These are phyloP conservation scores for Callosobruchus maculatus DNA, from an alignment of 2,888 invertebrate species.

Conservation along the genomic window DNA sequence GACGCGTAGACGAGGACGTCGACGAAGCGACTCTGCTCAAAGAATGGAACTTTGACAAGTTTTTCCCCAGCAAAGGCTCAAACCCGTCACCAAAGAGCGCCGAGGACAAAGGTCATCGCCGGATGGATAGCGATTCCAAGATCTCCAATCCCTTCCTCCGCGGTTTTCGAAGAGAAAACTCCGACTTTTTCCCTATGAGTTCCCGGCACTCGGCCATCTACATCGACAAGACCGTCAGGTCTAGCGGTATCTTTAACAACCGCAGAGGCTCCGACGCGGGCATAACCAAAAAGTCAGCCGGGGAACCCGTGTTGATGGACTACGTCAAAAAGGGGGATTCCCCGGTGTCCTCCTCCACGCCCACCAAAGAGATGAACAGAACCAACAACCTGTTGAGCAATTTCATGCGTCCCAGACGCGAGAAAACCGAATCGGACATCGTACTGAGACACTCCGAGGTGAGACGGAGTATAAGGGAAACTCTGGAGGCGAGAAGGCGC, in stretches of 20 bases:
- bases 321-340: constrained; percentile 59
- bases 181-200: constrained; percentile 75
- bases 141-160: constrained; percentile 68
- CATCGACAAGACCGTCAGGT: constrained; percentile 54
- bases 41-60: constrained; percentile 85
- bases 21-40: constrained; percentile 78
- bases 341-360: constrained; percentile 31
- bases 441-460: constrained; percentile 64
- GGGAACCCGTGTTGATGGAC: constrained; percentile 70
- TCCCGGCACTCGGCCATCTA: constrained; percentile 74
- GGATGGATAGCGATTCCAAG: constrained; percentile 71
- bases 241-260: constrained; percentile 69
- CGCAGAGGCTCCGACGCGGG: constrained; percentile 57
- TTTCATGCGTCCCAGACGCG: constrained; percentile 68
- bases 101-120: constrained; percentile 57
- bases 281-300: constrained; percentile 54
- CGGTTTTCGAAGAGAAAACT: constrained; percentile 79
- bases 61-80: constrained; percentile 58
- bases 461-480: constrained; percentile 51
- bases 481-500: constrained; percentile 49
- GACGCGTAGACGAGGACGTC: constrained; percentile 48
- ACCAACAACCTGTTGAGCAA: constrained; percentile 25
- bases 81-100: constrained; percentile 43
- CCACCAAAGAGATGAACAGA: constrained; percentile 37
- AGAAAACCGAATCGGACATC: constrained; percentile 87